Base-by-base conservation (phyloP, 2,113 vertebrate species). In the Pseudopodoces humilis region DNA sequence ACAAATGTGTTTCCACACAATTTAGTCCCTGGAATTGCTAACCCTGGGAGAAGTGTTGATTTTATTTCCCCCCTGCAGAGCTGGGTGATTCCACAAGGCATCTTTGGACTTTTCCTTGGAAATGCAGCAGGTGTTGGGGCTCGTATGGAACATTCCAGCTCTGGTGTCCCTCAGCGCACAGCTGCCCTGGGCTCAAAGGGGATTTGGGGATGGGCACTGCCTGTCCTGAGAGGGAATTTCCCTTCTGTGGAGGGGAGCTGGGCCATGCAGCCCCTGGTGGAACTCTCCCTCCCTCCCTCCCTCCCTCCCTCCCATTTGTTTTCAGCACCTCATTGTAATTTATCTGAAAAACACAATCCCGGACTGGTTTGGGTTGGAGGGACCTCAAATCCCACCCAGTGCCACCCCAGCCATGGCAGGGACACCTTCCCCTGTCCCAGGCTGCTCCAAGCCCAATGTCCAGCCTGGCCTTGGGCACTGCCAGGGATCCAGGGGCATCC, bases 201-300 rank as follows among this genome's bases (percentile, higher is more conserved):
- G 4, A 10, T 43, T 55, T 49, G 43, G 59, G 72, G 83, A 7
- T 25, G 4, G 4, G 22, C 4, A 0, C 4, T 27, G 71, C 35
- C 52, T 2, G 19, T 44, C n/a, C 88, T 10, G 1, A 15, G n/a
- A 16, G 5, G 35, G 49, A 19, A 13, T 21, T n/a, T 39, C 22
- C 5, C 6, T 14, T 58, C 30, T 47, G 39, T 11, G 39, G 33
- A 43, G 15, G 21, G n/a, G 53, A 62, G 10, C 13, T 28, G 46
- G 20, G n/a, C 35, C 6, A 0, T 6, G 31, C 30, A 37, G 16
- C 31, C 47, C 15, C n/a, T 14, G 30, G 7, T 15, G 24, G 14
- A 79, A 7, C 39, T 19, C 7, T 15, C 35, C 68, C 0, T 0
- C 23, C 37, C 33, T 64, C 35, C 68, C 0, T 0, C 23, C 37